A percentile compares a stretch with the other conserved stretches of the same genome.
phyloP scores from a whole-genome alignment of 1,140 invertebrate genomes.

The Panonychus citri region DNA sequence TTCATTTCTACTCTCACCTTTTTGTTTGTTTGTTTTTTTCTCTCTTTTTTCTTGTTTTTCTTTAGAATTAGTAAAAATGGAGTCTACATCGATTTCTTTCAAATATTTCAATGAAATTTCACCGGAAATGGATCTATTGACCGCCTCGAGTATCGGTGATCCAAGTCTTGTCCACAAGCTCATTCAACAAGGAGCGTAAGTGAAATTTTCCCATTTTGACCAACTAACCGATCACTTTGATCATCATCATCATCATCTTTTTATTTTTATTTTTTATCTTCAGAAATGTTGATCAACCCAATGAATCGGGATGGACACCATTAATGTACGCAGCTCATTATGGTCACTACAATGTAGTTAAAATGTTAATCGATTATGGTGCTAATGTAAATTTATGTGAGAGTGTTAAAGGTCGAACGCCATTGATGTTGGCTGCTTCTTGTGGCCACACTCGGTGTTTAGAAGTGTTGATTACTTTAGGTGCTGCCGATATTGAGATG shows the following conservation, averaged over 20 bases:
- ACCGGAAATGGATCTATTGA: conserved; percentile 1
- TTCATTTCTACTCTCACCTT: no score
- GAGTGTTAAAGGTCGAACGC: conserved; percentile 34
- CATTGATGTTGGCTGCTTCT: conserved; percentile 65
- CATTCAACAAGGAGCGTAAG: not conserved
- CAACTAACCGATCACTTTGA: not conserved
- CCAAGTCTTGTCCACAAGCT: not conserved
- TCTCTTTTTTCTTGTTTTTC: no score
- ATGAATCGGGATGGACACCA: conserved; percentile 3
- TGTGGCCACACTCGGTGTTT: conserved; percentile 42
- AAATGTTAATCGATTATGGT: not conserved
- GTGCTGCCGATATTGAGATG: conserved; percentile 1
- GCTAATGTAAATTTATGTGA: conserved; percentile 1
- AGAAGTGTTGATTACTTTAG: not conserved
- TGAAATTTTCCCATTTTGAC: not conserved
- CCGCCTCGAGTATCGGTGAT: conserved; percentile 5
- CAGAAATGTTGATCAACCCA: not conserved
- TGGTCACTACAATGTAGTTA: conserved; percentile 7
- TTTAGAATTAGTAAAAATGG: no score
- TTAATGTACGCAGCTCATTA: conserved; percentile 6
- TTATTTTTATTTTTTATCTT: not conserved
- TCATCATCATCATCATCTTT: not conserved
- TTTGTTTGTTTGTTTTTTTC: no score
- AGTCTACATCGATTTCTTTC: no score
- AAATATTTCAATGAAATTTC: not conserved